Percentiles rank a stretch among this genome's conserved stretches.
phyloP scores from a whole-genome alignment of 2,888 invertebrate genomes.

The Himalopsyche japonica region DNA sequence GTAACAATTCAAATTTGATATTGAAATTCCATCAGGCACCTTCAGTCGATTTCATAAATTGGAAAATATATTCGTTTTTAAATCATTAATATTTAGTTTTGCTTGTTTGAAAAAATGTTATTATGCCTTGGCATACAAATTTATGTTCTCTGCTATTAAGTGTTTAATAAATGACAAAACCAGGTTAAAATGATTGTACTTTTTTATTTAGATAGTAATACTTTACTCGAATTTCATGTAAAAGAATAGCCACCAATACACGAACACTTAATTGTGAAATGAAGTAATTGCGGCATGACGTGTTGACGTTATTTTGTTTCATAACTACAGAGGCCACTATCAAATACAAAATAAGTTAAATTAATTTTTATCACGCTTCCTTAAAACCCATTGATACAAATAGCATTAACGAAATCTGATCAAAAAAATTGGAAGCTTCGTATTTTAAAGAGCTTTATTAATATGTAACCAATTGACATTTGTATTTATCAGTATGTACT shows the following conservation, averaged over 20 bases:
- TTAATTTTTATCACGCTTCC: too few relatives aligned
- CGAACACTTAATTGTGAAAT: conserved; percentile 1
- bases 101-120: not conserved
- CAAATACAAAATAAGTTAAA: not conserved
- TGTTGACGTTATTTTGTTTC: not conserved
- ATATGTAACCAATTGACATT: too few relatives aligned
- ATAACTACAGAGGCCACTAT: not conserved
- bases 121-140: not conserved
- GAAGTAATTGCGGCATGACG: conserved; percentile 17
- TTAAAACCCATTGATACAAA: too few relatives aligned
- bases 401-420: too few relatives aligned
- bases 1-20: too few relatives aligned
- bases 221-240: not conserved
- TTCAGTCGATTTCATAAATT: too few relatives aligned
- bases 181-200: not conserved
- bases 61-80: too few relatives aligned
- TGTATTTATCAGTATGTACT: too few relatives aligned
- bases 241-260: not conserved
- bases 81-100: too few relatives aligned
- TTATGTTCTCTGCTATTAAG: not conserved
- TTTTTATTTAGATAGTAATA: not conserved
- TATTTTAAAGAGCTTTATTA: too few relatives aligned
- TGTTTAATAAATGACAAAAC: not conserved
- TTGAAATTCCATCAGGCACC: too few relatives aligned
- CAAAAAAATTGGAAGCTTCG: too few relatives aligned